Evolutionary conservation across 2,113 vertebrate species (phyloP), one percentile per base, ranked within the genome.

Genomic region (Gnathonemus longibarbis): DNA sequence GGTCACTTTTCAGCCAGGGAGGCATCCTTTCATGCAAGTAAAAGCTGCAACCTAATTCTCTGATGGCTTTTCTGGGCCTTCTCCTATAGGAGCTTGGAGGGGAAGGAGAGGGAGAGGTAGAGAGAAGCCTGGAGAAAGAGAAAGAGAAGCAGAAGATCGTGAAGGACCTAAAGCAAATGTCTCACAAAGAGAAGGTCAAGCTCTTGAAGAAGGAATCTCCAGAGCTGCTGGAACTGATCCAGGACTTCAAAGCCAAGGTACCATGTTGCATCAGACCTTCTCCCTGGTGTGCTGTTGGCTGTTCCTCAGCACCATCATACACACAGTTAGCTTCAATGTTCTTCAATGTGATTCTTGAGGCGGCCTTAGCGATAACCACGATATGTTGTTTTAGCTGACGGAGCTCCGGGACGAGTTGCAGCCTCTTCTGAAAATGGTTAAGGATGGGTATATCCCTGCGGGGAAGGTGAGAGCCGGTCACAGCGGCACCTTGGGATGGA

Each of bases 121-220:
- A 91, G 13, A 94, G 94, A 0, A 90, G 92, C 11, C 89, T 90
- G 0, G 93, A 93, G 88, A 95, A 95, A 31, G 62, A 96, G 48
- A 83, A 96, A 31, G 62, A 96, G 48, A 83, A 96, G 46, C 95
- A 96, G 90, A 97, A 94, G 87, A 97, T 99, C 0, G 94, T 96
- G 46, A 97, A 98, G 91, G 97, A 99, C 88, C 93, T 99, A 90
- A 93, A 97, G 5, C 94, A 97, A 50, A 96, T 99, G 94, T 96
- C 98, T 0, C 95, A 95, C 66, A 99, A 99, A 88, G 96, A 99
- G 91, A 97, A 98, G 92, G 94, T 99, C 91, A 99, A 98, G 90
- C 95, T 99, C 58, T 91, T 99, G 91, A 98, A 97, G 93, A 97
- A 98, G 84, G 98, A 99, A 88, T 98, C 98, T 0, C 98, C 98